Conservation (phyloP, 2,113 vertebrate species). For the Malurus cyaneus region DNA sequence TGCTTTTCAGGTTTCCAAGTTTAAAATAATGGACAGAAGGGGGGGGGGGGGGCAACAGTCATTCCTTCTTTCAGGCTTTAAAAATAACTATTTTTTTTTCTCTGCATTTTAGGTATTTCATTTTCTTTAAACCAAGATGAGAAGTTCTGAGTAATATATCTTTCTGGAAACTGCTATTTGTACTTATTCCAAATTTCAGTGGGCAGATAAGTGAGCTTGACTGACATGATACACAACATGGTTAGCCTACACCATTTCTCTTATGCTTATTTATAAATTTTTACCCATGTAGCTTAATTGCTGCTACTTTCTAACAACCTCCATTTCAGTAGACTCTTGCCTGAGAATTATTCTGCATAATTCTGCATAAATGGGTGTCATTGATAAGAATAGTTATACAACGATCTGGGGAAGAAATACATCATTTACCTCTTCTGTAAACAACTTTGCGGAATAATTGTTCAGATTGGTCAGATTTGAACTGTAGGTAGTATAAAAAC, state of each 20-base stretch:
- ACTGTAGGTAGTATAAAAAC: neutral
- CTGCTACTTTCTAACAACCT: neutral
- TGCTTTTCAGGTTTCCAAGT: neutral
- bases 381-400: neutral
- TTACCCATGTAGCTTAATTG: neutral
- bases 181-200: neutral
- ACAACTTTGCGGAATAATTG: neutral
- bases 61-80: neutral
- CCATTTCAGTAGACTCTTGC: neutral
- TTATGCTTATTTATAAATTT: neutral
- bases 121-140: neutral
- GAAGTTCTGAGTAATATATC: neutral
- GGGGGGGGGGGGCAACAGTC: no score
- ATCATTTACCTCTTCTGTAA: neutral
- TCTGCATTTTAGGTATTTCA: neutral
- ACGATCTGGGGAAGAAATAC: neutral
- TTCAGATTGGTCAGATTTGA: neutral
- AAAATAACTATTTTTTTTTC: neutral
- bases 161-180: neutral
- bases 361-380: neutral
- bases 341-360: neutral
- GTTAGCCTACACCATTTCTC: neutral
- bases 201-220: neutral
- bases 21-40: neutral
- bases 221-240: neutral